These are phyloP conservation scores for human DNA, from an alignment of 2,113 vertebrate genomes.

Conservation along the genomic window GRCh38 chr16:87499001-87499500, in stretches of 20 bases:
- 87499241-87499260: neutral
- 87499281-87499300: neutral
- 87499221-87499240: neutral
- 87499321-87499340: neutral
- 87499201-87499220: neutral
- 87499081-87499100: fast-evolving
- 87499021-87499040: neutral
- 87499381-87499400: neutral
- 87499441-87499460: neutral
- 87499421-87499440: neutral
- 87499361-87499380: fast-evolving
- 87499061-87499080: neutral
- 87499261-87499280: neutral
- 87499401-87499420: neutral
- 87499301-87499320: neutral
- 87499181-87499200: neutral
- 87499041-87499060: neutral
- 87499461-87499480: neutral
- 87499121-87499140: neutral
- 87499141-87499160: neutral
- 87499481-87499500: neutral
- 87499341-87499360: neutral
- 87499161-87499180: neutral
- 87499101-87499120: neutral
- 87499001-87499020: neutral